Evolutionary conservation across 2,797 vertebrate genomes (phyloP), one percentile per base, ranked within the genome.

Genomic region (Manis crassicaudata): DNA sequence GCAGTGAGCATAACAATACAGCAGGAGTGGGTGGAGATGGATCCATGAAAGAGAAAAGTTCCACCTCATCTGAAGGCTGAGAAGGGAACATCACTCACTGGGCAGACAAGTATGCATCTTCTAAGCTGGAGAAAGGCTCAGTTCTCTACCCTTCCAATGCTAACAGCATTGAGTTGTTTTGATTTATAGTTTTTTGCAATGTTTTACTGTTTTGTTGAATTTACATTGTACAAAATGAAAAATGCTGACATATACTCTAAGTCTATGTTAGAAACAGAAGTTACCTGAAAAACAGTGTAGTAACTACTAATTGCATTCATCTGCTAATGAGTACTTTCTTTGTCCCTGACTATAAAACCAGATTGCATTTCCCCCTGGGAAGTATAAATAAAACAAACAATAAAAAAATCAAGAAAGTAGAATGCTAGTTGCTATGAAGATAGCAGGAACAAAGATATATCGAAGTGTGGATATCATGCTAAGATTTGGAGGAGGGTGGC

Each of bases 301-400:
- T 89, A 95, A 94, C 68, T 92, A 94, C 76, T 97, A 97, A 97
- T 95, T 96, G 70, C 52, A 32, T 89, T 94, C 85, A 90, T 95
- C 80, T 95, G 79, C 92, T 96, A 96, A 97, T 97, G 97, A 96
- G 83, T 80, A 92, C 94, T 93, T 93, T 75, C 87, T 96, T 96
- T 98, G 92, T 97, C 75, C 95, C 75, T 96, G 72, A 97, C 7
- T 96, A 12, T 77, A 96, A 93, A 54, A 81, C 65, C 94, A 97
- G 92, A 97, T 85, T 96, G 95, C 63, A 91, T 95, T 97, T 88
- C 91, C 94, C 85, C 95, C 58, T 92, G 94, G 89, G 72, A 96
- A 95, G 58, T n/a, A 84, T 25, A 95, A 94, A 85, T 52, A 37
- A 89, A 92, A 63, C 54, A 89, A 89, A 73, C 85, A 82, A 67